Base-by-base conservation (phyloP, 2,888 invertebrate species). In the Melolontha melolontha region DNA sequence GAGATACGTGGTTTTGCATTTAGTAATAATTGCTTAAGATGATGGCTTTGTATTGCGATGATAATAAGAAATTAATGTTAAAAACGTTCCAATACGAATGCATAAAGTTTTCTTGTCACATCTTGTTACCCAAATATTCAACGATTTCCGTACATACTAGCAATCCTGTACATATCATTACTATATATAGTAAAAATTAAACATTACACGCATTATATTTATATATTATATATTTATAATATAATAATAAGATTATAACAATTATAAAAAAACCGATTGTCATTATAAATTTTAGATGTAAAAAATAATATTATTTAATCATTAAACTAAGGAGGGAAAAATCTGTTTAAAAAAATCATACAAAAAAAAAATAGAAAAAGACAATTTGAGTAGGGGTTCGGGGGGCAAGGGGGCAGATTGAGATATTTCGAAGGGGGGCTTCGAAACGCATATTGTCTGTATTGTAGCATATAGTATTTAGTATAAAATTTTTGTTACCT, bases 221-320 rank as follows among this genome's bases (percentile, higher is more conserved):
- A 57, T 66, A 47, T 66, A 57, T 66, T 34, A 51, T 64, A 64
- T 52, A 40, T 59, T 62, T 34, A 47, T 62, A 62, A 67, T 67
- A 78, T 77, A 77, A 75, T 76, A 78, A 73, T 76, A 75, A 34
- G 77, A 77, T 76, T 59, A 62, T 62, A 67, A 67, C 66, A 67
- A 67, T 59, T 59, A 67, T 75, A 75, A 72, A 76, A 44, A 74
- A 75, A 78, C 76, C 78, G 78, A 78, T 78, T 78, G 78, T 78
- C 78, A 39, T 22, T 62, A 59, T 65, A 54, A 59, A 10, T 51
- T 67, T 67, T 42, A 67, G 12, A 34, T 22, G 54, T 44, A 64
- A 64, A 64, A 49, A 50, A 59, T 47, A 50, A 39, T 63, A 40
- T 47, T 47, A 16, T 63, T 63, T 40, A 34, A 64, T 64, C 16